Evolutionary conservation across 2,113 vertebrate species (phyloP).

Genomic region (Steatornis caripensis): DNA sequence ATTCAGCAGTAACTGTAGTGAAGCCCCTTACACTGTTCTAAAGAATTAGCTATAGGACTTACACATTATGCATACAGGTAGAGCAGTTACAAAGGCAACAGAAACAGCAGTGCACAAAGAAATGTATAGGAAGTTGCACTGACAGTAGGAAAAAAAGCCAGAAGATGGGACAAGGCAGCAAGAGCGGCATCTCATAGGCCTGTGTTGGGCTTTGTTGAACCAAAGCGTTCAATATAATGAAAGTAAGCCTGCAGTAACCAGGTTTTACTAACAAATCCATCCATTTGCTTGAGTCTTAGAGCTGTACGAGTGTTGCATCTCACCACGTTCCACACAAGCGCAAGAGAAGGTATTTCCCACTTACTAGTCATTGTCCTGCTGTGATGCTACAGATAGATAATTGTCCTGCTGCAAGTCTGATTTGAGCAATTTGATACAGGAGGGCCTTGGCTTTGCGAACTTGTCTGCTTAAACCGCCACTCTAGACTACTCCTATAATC

Average conservation of each 20-base stretch:
- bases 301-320: neutral
- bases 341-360: neutral
- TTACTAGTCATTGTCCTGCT: neutral
- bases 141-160: neutral
- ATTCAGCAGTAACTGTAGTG: neutral
- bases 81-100: neutral
- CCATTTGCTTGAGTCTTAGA: neutral
- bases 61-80: neutral
- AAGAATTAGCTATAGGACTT: neutral
- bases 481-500: neutral
- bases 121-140: neutral
- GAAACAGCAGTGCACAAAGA: neutral
- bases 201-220: neutral
- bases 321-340: neutral
- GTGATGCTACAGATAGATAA: neutral
- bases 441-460: neutral
- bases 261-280: neutral
- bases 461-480: neutral
- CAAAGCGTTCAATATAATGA: neutral
- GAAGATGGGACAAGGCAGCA: neutral
- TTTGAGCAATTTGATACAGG: neutral
- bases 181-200: neutral
- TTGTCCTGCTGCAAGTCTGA: neutral
- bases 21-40: neutral
- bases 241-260: neutral